Evolutionary conservation across 2,888 invertebrate genomes (phyloP).

Genomic region (Nemurella pictetii): DNA sequence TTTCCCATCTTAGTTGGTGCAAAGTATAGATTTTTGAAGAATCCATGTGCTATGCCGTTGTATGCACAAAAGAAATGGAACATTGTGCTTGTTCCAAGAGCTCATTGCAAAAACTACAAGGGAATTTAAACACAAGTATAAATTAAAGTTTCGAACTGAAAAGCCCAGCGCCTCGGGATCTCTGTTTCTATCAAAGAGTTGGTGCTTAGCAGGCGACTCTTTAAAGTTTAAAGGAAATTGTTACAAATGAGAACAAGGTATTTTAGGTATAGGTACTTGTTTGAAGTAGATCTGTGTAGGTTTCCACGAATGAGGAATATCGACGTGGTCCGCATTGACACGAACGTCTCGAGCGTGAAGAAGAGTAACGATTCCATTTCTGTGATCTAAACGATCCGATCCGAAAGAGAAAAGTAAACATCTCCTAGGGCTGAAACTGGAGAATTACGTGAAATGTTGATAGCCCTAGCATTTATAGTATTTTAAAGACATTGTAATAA

Average conservation of each 20-base stretch:
- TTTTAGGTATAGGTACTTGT: too few relatives aligned
- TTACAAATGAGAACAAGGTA: not conserved
- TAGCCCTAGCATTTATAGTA: not conserved
- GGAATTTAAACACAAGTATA: conserved; percentile 3
- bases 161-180: not conserved
- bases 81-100: not conserved
- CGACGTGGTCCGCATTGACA: not conserved
- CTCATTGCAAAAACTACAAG: conserved; percentile 4
- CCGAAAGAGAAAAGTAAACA: not conserved
- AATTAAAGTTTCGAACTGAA: conserved; percentile 1
- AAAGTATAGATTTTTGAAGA: not conserved
- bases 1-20: not conserved
- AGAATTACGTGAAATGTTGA: conserved; percentile 1
- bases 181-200: conserved; percentile 1
- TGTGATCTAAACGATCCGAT: not conserved
- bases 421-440: not conserved
- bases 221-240: not conserved
- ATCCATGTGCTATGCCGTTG: not conserved
- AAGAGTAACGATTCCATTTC: not conserved
- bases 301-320: not conserved
- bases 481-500: not conserved
- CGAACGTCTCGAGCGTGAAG: not conserved
- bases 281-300: not conserved
- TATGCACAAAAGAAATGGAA: not conserved
- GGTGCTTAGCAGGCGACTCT: conserved; percentile 1